A percentile compares a stretch with the other conserved stretches of the same genome.
Evolutionary conservation across 2,797 vertebrate species (phyloP).

Genomic region (Valencia hispanica): DNA sequence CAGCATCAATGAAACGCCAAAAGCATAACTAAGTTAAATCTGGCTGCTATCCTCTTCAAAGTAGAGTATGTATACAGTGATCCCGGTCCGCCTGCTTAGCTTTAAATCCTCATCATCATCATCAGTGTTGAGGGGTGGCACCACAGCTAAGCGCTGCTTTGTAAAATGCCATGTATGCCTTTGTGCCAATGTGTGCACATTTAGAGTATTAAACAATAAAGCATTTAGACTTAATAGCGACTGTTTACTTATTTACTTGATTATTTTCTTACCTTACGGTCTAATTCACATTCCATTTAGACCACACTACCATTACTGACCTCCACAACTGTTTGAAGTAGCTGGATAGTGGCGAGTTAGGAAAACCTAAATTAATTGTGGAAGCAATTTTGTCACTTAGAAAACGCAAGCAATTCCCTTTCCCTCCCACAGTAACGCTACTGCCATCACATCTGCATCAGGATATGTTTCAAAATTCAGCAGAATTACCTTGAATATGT

Average conservation of each 20-base stretch:
- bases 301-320: neutral
- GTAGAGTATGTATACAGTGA: neutral
- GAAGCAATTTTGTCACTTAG: no score
- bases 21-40: neutral
- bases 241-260: neutral
- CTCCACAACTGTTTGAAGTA: neutral
- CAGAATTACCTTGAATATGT: neutral
- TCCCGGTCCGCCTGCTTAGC: neutral
- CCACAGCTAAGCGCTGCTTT: neutral
- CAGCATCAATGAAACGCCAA: neutral
- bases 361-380: neutral
- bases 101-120: neutral
- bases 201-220: neutral
- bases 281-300: neutral
- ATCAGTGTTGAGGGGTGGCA: neutral
- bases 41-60: neutral
- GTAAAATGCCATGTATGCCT: neutral
- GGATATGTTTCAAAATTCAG: neutral
- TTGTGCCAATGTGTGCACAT: neutral
- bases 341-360: neutral
- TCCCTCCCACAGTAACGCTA: neutral
- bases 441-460: neutral
- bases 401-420: neutral
- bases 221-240: neutral
- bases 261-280: neutral